Conservation (phyloP, 2,797 vertebrate species). For the Cryptoblepharus egeriae region DNA sequence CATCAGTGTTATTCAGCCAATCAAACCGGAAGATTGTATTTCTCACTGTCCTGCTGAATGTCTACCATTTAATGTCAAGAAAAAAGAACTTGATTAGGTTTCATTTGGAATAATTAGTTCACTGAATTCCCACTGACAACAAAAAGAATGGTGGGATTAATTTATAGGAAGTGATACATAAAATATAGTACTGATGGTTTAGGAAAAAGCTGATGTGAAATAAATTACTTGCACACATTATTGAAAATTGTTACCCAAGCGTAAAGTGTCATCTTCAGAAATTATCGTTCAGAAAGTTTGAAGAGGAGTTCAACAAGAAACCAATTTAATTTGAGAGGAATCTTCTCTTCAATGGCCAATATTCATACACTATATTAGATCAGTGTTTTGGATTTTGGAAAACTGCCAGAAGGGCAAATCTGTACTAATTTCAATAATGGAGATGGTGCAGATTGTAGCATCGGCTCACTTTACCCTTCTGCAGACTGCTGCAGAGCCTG, state of each 20-base stretch:
- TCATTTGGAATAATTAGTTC: conserved; percentile 62
- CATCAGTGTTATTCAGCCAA: conserved; percentile 27
- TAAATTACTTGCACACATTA: conserved; percentile 36
- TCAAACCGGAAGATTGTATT: neutral
- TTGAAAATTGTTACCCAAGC: conserved; percentile 23
- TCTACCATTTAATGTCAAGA: neutral
- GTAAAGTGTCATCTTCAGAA: neutral
- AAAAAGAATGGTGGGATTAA: conserved; percentile 58
- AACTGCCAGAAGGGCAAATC: neutral
- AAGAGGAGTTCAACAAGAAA: conserved; percentile 12
- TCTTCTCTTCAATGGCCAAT: neutral
- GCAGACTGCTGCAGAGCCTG: no score
- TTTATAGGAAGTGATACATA: conserved; percentile 46
- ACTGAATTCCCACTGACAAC: conserved; percentile 54
- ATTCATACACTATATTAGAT: fast-evolving
- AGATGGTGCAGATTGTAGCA: no score
- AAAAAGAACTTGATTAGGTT: conserved; percentile 22
- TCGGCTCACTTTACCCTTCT: no score
- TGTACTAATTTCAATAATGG: neutral
- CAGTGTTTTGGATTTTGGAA: neutral
- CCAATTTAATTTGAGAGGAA: neutral
- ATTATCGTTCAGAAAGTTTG: conserved; percentile 13
- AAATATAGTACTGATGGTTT: conserved; percentile 34
- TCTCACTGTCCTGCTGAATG: conserved; percentile 30
- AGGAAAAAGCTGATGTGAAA: conserved; percentile 46